phyloP scores from a whole-genome alignment of 2,888 invertebrate genomes.

The Ypsolopha scabrella region DNA sequence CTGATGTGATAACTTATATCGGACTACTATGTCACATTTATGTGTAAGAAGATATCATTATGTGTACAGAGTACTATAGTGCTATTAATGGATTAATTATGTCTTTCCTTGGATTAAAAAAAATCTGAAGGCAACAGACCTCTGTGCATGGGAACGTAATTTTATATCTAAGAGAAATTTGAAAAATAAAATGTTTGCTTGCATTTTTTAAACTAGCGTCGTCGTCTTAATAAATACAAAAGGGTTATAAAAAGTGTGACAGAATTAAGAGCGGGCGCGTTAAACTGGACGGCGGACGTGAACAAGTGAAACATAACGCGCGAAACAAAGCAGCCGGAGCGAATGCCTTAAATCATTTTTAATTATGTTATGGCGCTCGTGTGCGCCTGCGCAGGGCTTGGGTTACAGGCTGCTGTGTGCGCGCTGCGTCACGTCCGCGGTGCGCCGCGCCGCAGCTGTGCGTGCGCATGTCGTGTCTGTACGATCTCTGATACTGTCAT shows the following conservation, averaged over 20 bases:
- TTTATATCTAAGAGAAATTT: background rate
- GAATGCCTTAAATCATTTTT: conserved; percentile 71
- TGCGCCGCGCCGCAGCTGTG: conserved; percentile 11
- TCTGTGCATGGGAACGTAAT: too few relatives aligned
- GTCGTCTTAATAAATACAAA: conserved; percentile 58
- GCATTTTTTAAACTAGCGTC: background rate
- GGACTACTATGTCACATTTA: too few relatives aligned
- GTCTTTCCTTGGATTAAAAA: too few relatives aligned
- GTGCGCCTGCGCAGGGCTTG: conserved; percentile 21
- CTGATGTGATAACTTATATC: too few relatives aligned
- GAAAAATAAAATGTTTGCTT: background rate
- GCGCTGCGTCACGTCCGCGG: conserved; percentile 22
- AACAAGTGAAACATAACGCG: conserved; percentile 71
- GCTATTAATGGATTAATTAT: too few relatives aligned
- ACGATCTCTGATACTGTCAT: conserved; percentile 12
- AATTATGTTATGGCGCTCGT: conserved; percentile 67
- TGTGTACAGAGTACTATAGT: too few relatives aligned
- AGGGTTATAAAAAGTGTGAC: conserved; percentile 67
- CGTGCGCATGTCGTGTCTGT: conserved; percentile 26
- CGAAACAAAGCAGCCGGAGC: conserved; percentile 71
- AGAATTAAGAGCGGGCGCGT: conserved; percentile 66
- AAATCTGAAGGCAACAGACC: too few relatives aligned
- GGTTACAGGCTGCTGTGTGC: conserved; percentile 30
- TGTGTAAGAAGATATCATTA: too few relatives aligned
- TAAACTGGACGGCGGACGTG: conserved; percentile 58